Evolutionary conservation across 2,888 invertebrate genomes (phyloP), one percentile per base, ranked within the genome.

Genomic region (Willowsia nigromaculata): DNA sequence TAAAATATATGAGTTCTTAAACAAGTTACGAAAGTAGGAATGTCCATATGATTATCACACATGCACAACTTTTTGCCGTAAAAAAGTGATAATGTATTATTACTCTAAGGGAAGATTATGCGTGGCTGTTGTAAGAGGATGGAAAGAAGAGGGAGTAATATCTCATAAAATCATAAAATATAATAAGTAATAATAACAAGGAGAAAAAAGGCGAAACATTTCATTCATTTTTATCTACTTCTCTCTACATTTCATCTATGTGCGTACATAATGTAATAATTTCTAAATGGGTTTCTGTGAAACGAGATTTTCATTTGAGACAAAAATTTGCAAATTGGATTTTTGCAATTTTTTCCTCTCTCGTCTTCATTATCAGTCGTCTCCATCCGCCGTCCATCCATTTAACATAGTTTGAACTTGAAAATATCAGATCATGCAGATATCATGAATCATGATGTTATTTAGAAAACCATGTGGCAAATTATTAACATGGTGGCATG

Each of bases 311-410:
- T 78, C 27, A 15, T 76, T 50, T 15, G 25, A 56, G 62, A 76
- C 65, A 81, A 87, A 81, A 87, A 71, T 59, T 53, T 37, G 82
- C 74, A 88, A 88, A 88, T 88, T 88, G 59, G 71, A 82, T 88
- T 88, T 87, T 62, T 37, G 88, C 88, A 86, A 56, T 78, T 82
- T 82, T 88, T 62, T 30, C 30, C 43, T 47, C 30, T 50, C 18
- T 25, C 37, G 9, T 43, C n/a, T 25, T 65, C 37, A 27, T 27
- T 6, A 47, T 65, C 56, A 37, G 15, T 53, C 30, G 53, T 53
- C 18, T 11, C 33, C 11, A 15, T 76, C 76, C 7, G 7, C 50
- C 7, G n/a, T n/a, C n/a, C n/a, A n/a, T 15, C 18, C 18, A 22
- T 81, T 81, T 81, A 53, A 25, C 27, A 33, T 33, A 25, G 50